Evolutionary conservation across 2,888 invertebrate species (phyloP).

Genomic region (Synergus umbraculus): DNA sequence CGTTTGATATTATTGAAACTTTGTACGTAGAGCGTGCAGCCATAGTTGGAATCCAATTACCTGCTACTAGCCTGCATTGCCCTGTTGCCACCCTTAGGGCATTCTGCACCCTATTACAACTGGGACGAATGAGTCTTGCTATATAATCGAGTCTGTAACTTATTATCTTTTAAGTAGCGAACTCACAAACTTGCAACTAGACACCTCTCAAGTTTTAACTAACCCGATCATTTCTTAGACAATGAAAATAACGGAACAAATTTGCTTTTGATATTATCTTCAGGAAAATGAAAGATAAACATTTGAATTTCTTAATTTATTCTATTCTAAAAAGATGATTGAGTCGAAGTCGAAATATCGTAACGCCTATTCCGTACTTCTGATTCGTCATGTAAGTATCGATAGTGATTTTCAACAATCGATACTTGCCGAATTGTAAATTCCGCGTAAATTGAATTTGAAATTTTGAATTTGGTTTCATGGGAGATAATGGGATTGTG

Average conservation of each 20-base stretch:
- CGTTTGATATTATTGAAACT: slow-evolving; percentile 35
- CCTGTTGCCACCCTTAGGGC: slow-evolving; percentile 29
- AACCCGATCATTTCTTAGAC: slow-evolving; percentile 11
- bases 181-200: slow-evolving; percentile 2
- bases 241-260: not conserved
- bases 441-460: too few species aligned
- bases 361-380: too few species aligned
- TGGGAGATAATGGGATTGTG: too few species aligned
- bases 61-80: not conserved
- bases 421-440: too few species aligned
- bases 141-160: slow-evolving; percentile 31
- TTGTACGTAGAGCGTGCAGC: slow-evolving; percentile 12
- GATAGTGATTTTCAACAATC: too few species aligned
- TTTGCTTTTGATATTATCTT: not conserved
- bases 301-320: not conserved
- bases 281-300: not conserved
- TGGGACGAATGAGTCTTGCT: slow-evolving; percentile 25
- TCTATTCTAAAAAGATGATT: too few species aligned
- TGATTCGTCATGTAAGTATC: too few species aligned
- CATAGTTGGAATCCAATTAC: slow-evolving; percentile 35
- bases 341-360: too few species aligned
- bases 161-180: slow-evolving; percentile 24
- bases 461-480: too few species aligned
- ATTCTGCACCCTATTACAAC: slow-evolving; percentile 33
- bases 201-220: not conserved